Evolutionary conservation across 2,113 vertebrate genomes (phyloP).

Genomic region (Dasypus novemcinctus): DNA sequence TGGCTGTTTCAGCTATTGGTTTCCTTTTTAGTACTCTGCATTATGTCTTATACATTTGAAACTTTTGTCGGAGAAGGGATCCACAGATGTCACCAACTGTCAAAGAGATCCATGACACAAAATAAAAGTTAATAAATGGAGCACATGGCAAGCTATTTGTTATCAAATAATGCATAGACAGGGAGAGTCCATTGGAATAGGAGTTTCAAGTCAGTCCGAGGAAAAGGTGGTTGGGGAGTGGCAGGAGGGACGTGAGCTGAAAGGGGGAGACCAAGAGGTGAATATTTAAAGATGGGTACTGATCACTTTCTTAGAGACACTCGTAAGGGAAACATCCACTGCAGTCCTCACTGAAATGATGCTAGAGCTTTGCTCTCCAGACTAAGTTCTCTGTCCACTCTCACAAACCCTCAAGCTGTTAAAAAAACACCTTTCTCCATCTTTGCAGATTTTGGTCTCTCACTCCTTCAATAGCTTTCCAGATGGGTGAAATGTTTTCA

Average conservation of each 20-base stretch:
- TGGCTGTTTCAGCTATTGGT: not conserved
- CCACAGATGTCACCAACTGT: not conserved
- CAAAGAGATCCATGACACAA: not conserved
- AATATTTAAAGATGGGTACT: not conserved
- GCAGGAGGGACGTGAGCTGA: not conserved
- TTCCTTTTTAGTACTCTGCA: not conserved
- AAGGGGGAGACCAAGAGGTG: not conserved
- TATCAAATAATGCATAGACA: not conserved
- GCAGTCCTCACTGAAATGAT: too few species aligned
- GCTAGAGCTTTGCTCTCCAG: not conserved
- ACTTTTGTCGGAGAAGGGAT: conserved; percentile 16
- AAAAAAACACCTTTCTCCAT: not conserved
- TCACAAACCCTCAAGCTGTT: not conserved
- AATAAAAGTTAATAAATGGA: conserved; percentile 12
- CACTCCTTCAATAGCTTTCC: not conserved
- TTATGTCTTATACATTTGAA: not conserved
- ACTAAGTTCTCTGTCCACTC: not conserved
- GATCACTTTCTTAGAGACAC: not conserved
- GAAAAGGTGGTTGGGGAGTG: not conserved
- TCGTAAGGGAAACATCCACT: not conserved
- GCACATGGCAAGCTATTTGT: not conserved
- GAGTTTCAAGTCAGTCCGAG: not conserved
- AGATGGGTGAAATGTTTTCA: not conserved
- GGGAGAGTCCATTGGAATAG: not conserved
- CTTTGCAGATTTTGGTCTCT: not conserved